Evolutionary conservation across 2,888 invertebrate genomes (phyloP).

Genomic region (Melieria omissa): DNA sequence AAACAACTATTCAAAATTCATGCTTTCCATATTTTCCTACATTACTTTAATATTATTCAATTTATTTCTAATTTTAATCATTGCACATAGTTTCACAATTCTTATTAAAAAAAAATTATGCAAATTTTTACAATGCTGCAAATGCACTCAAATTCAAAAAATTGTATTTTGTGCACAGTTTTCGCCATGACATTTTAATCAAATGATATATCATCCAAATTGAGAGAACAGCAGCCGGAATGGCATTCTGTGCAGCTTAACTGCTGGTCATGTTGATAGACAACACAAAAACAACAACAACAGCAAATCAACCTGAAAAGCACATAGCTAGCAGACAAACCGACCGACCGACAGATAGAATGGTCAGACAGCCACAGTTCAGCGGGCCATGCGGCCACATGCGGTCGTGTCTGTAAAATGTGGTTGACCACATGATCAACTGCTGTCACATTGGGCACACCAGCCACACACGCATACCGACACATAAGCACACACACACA

Average conservation of each 20-base stretch:
- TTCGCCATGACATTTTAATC: no score
- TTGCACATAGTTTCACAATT: no score
- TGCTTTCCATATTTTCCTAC: no score
- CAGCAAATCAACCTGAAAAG: neutral
- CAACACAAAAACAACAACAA: neutral
- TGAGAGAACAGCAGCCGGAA: neutral
- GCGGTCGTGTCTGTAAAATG: slow-evolving; percentile 21
- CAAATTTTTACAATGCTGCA: no score
- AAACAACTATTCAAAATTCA: no score
- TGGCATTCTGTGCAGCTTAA: neutral
- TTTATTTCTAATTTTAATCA: no score
- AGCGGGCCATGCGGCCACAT: neutral
- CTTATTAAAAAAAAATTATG: no score
- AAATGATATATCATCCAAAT: no score
- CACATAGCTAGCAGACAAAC: neutral
- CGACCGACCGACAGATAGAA: neutral
- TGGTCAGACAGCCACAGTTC: neutral
- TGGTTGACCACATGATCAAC: slow-evolving; percentile 36
- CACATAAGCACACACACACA: neutral
- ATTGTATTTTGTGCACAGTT: no score
- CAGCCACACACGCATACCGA: neutral
- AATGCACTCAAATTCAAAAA: no score
- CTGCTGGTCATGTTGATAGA: neutral
- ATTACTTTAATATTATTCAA: no score
- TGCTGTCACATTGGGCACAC: slow-evolving; percentile 32